Conservation (phyloP, 2,113 vertebrate species). For the Miniopterus natalensis region DNA sequence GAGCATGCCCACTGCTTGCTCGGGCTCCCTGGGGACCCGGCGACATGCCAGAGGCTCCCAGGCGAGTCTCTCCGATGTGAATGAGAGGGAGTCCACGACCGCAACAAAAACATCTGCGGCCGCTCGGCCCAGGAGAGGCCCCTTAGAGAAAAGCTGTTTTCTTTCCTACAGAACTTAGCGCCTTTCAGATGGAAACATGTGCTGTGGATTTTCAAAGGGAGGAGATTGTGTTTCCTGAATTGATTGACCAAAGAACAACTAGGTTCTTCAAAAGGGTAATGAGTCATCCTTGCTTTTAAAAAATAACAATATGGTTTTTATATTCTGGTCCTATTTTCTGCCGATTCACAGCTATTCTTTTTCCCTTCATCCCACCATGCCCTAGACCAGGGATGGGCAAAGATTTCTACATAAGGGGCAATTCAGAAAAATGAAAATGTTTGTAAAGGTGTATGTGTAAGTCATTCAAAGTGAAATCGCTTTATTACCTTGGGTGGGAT, state of each 20-base stretch:
- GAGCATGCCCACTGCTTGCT: fast-evolving
- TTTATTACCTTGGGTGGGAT: neutral
- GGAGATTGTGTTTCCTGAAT: neutral
- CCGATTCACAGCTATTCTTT: neutral
- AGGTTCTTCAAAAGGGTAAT: constrained; percentile 17
- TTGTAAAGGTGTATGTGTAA: neutral
- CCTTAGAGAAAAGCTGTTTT: neutral
- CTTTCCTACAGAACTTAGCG: neutral
- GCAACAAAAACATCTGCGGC: too few relatives aligned
- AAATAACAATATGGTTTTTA: neutral
- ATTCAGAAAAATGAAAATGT: neutral
- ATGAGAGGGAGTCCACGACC: too few relatives aligned
- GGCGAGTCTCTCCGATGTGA: fast-evolving
- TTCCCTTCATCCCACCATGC: neutral
- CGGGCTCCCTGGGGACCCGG: neutral
- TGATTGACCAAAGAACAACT: neutral
- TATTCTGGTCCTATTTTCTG: neutral
- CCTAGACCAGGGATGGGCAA: neutral
- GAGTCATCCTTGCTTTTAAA: constrained; percentile 5
- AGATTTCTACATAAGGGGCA: neutral
- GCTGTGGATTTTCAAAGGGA: constrained; percentile 15
- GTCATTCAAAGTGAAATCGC: neutral
- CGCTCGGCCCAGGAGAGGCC: fast-evolving
- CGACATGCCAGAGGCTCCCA: neutral
- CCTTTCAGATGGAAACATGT: neutral